Base-by-base conservation (phyloP, 2,888 invertebrate species). In the Lathronympha strigana region DNA sequence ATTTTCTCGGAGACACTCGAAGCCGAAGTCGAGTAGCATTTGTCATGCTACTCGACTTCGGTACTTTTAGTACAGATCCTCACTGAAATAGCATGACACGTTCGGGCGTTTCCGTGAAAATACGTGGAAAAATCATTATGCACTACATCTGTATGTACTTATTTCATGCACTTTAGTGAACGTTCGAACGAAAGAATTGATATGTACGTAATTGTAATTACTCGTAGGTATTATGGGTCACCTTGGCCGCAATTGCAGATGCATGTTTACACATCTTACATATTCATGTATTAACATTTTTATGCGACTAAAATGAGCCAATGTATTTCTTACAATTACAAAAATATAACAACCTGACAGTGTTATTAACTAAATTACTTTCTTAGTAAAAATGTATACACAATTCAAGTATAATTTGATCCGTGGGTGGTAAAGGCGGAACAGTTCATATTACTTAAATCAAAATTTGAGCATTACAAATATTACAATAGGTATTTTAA, bases 391-490 rank as follows among this genome's bases (percentile, higher is more conserved):
- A 17, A 6, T 45, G 15, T 64, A 51, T 58, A 45, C 40, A 64
- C 38, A 36, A 45, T 25, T 63, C 43, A 63, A 63, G 57, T 58
- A 58, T 43, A 55, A 53, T 51, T 58, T 64, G 64, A 64, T 64
- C 51, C 51, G 51, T 64, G 45, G 51, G 57, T 53, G 28, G 28
- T 45, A 19, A 25, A 64, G 64, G 64, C 64, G 58, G 58, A 58
- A 45, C 45, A n/a, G 33, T 58, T 51, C 9, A 47, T 13, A 45
- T 45, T 2, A 45, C 13, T 45, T 2, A 45, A 17, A 17, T 25
- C 23, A 58, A 50, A 19, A n/a, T 58, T 47, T 58, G 58, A 64
- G 64, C 58, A 58, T 64, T 51, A 51, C 15, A 33, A n/a, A n/a
- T n/a, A n/a, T n/a, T n/a, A n/a, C n/a, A n/a, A n/a, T n/a, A n/a